These are phyloP conservation scores for Littorina saxatilis DNA, from an alignment of 1,140 invertebrate genomes.

Conservation along the genomic window DNA sequence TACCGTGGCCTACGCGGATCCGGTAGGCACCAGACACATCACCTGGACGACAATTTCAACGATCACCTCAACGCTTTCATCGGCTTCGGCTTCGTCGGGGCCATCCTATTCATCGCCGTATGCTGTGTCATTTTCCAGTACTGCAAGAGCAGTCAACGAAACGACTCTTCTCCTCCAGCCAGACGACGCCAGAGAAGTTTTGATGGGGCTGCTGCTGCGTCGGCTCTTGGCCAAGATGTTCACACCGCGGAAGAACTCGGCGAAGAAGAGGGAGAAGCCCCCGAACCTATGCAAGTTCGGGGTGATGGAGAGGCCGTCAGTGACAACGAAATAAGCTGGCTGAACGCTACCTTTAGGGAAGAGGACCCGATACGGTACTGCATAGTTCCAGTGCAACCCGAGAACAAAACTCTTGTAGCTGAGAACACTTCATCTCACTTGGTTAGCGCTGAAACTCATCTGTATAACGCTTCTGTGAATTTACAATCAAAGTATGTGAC, in stretches of 20 bases:
- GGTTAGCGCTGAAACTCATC: no score
- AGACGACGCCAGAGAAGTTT: background rate
- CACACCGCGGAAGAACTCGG: background rate
- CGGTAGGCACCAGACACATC: background rate
- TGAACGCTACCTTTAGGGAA: no score
- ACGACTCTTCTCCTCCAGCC: background rate
- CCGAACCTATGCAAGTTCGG: background rate
- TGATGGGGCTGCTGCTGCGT: background rate
- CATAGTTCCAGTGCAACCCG: no score
- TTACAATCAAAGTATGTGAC: no score
- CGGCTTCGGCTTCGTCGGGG: background rate
- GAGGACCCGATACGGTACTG: no score
- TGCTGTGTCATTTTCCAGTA: background rate
- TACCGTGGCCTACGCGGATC: background rate
- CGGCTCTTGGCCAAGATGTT: background rate
- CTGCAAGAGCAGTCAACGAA: background rate
- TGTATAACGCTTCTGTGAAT: no score
- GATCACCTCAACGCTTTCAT: background rate
- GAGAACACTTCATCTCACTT: no score
- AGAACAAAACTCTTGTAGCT: no score
- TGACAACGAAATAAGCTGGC: no score
- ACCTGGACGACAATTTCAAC: background rate
- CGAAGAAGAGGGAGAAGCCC: slow-evolving; percentile 1
- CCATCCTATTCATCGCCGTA: background rate
- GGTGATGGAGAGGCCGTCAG: background rate